Base-by-base conservation (phyloP, 1,140 invertebrate species). In the Globodera rostochiensis region DNA sequence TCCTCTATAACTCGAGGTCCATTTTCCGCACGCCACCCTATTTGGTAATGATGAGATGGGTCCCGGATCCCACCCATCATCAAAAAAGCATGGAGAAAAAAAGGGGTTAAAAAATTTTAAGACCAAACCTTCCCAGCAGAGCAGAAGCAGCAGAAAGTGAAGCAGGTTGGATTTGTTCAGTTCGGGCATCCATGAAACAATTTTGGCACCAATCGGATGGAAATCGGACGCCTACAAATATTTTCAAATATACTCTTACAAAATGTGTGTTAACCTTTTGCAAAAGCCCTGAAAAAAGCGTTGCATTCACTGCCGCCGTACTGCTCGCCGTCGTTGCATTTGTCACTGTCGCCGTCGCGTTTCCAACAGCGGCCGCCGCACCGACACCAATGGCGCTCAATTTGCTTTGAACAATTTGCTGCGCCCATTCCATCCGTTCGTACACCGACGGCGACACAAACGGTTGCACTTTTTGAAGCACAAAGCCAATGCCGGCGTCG, bases 91-190 rank as follows among this genome's bases (percentile, higher is more conserved):
- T 57, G 46, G 13, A 47, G 8, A 71, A 82, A 73, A 19, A 6
- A 25, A 25, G 25, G 21, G 74, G 70, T 79, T 49, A 64, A 74
- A 50, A 46, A 74, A 60, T 76, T 60, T 53, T 36, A 36, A 36
- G 36, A 36, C 36, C 60, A 49, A 11, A 88, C 86, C 87, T 87
- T 88, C 87, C 77, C 81, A 90, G 47, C 88, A 88, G 11, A 88
- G 78, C 8, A 88, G 57, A 21, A 88, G 70, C 6, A 88, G 71
- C 47, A 88, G 82, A 36, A 88, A 69, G n/a, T 79, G 80, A 19
- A 88, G 74, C 19, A 87, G 70, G 66, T 88, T 87, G 46, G 76
- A 15, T 74, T 88, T 88, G 81, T 76, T 88, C 15, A 88, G 66
- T n/a, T 86, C 70, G 13, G 87, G 88, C 49, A 83, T 50, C 57